Conservation (phyloP, 2,888 invertebrate genomes). For the Andrena hattorfiana region DNA sequence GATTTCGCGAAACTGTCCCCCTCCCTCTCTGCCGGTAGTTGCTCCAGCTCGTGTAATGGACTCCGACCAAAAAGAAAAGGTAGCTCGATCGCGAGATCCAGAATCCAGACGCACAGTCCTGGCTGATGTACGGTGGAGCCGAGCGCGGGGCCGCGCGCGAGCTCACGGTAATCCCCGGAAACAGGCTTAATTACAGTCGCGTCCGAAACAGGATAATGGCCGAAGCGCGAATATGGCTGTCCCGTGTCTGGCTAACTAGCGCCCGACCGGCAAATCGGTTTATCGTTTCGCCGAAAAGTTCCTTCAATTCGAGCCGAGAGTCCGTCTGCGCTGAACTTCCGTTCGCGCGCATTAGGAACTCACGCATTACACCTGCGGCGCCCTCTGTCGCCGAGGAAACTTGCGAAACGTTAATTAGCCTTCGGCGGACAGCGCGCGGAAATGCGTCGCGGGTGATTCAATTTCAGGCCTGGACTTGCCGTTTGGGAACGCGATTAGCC, state of each 20-base stretch:
- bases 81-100: slow-evolving; percentile 20
- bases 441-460: slow-evolving; percentile 56
- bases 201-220: slow-evolving; percentile 80
- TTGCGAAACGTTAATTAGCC: slow-evolving; percentile 73
- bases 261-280: slow-evolving; percentile 81
- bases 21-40: slow-evolving; percentile 19
- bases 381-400: slow-evolving; percentile 68
- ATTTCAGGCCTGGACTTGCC: slow-evolving; percentile 36
- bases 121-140: slow-evolving; percentile 25
- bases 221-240: slow-evolving; percentile 77
- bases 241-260: slow-evolving; percentile 82
- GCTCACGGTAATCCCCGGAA: slow-evolving; percentile 76
- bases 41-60: slow-evolving; percentile 53
- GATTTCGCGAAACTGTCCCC: slow-evolving; percentile 28
- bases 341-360: slow-evolving; percentile 68
- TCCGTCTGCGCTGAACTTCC: slow-evolving; percentile 72
- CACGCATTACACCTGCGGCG: slow-evolving; percentile 71
- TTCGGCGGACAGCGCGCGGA: slow-evolving; percentile 55
- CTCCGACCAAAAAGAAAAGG: slow-evolving; percentile 56
- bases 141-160: slow-evolving; percentile 6
- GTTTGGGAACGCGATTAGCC: slow-evolving; percentile 5
- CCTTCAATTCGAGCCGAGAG: slow-evolving; percentile 80
- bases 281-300: slow-evolving; percentile 80
- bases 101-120: slow-evolving; percentile 33
- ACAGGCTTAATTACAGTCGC: slow-evolving; percentile 82